Conservation (phyloP, 2,113 vertebrate genomes). For the Dicaeum eximium region DNA sequence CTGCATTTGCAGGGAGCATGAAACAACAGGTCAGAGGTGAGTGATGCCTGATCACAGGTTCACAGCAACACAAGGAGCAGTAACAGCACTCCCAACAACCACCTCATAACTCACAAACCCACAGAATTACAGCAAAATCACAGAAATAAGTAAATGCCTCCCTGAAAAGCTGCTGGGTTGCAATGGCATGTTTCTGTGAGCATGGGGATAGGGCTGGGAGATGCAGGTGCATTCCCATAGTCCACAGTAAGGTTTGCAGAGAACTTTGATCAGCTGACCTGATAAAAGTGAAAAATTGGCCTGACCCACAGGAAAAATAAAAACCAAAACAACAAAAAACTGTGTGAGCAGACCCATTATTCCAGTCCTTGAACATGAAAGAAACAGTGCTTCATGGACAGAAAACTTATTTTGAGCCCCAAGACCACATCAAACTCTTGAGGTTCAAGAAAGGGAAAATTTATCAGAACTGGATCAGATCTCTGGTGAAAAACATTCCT, state of each 20-base stretch:
- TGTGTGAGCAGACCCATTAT: not conserved
- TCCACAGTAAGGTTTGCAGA: not conserved
- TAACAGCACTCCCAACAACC: not conserved
- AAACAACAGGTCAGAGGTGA: not conserved
- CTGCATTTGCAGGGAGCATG: rapidly evolving
- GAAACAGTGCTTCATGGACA: not conserved
- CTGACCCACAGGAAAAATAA: not conserved
- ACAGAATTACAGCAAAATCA: not conserved
- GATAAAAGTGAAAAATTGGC: not conserved
- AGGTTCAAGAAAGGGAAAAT: not conserved
- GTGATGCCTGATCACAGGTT: not conserved
- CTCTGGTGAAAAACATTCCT: not conserved
- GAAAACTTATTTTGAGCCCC: not conserved
- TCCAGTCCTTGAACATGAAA: not conserved
- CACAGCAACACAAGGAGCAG: not conserved
- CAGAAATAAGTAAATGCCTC: not conserved
- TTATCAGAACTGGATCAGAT: not conserved
- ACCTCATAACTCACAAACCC: not conserved
- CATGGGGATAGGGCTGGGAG: not conserved
- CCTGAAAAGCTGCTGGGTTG: not conserved
- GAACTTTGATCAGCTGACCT: not conserved
- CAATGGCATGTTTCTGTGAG: not conserved
- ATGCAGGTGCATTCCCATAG: not conserved
- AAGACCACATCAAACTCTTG: not conserved
- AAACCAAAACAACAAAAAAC: not conserved